Base-by-base conservation (phyloP, 2,113 vertebrate species). In the Spermophilus dauricus region DNA sequence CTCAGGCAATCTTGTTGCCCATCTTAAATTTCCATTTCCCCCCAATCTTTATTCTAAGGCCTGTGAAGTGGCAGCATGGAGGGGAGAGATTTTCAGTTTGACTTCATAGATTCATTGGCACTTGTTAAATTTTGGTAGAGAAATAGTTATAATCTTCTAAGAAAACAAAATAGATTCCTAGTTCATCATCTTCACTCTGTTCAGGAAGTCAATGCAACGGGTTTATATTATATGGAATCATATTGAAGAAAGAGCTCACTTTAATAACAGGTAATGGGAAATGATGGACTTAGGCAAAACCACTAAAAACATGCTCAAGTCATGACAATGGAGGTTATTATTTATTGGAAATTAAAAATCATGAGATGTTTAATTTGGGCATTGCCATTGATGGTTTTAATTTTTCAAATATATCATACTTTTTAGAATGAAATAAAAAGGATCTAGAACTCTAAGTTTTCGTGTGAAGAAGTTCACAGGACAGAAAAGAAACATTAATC, bases 371-470 rank as follows among this genome's bases (percentile, higher is more conserved):
- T 81, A 82, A 73, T 58, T 96, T 81, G 80, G 17, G 22, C 45
- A 22, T 58, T 72, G 17, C 67, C 39, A 78, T 86, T 34, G 18
- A 85, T 61, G 69, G 17, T 58, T 93, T 81, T 72, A 80, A 53
- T 65, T 91, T 95, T 94, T 91, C n/a, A 91, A 90, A 85, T 77
- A 73, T 42, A 39, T 81, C 32, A 86, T 96, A 22, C 58, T 67
- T 82, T 48, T 51, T 82, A 96, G 92, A 61, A 32, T 78, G 48
- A 97, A 91, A 93, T 58, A 61, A 89, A 67, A 92, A 89, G 1
- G 37, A 76, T 72, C 72, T 77, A 65, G 34, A 86, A 90, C 32
- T 86, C 37, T 82, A 9, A 3, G 89, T 48, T 45, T 90, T 87
- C 34, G 42, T 17, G 32, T 45, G 45, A 92, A 56, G 67, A 70